phyloP scores from a whole-genome alignment of 2,113 vertebrate species.

The Trichomycterus rosablanca region DNA sequence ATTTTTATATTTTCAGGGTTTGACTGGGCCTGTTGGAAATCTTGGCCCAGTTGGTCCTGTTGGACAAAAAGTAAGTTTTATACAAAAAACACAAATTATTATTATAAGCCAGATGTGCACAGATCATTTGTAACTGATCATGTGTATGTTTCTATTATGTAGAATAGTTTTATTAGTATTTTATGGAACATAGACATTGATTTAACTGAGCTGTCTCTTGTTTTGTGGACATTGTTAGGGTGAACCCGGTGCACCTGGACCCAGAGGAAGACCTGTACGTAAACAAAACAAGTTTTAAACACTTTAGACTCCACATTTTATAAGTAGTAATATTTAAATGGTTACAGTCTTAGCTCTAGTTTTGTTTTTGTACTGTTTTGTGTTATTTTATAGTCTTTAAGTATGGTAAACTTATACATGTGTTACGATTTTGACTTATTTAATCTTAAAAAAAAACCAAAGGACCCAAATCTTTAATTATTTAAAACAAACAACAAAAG shows the following conservation, averaged over 20 bases:
- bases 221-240: conserved; percentile 64
- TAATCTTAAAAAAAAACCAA: no score
- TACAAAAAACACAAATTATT: background rate
- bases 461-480: no score
- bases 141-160: no score
- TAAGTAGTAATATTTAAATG: background rate
- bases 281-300: background rate
- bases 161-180: background rate
- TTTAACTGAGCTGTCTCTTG: background rate
- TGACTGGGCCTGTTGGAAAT: conserved; percentile 83
- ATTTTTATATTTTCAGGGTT: conserved; percentile 67
- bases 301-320: background rate
- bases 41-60: conserved; percentile 67
- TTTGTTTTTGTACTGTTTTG: no score
- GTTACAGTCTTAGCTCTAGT: no score
- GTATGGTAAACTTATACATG: no score
- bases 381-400: no score
- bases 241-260: conserved; percentile 77
- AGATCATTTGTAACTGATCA: no score
- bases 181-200: background rate
- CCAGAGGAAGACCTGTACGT: conserved; percentile 82
- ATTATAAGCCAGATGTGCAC: background rate
- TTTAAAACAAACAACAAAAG: no score
- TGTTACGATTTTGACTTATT: no score
- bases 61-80: conserved; percentile 78